Base-by-base conservation (phyloP, 2,113 vertebrate species). In the Bos javanicus region DNA sequence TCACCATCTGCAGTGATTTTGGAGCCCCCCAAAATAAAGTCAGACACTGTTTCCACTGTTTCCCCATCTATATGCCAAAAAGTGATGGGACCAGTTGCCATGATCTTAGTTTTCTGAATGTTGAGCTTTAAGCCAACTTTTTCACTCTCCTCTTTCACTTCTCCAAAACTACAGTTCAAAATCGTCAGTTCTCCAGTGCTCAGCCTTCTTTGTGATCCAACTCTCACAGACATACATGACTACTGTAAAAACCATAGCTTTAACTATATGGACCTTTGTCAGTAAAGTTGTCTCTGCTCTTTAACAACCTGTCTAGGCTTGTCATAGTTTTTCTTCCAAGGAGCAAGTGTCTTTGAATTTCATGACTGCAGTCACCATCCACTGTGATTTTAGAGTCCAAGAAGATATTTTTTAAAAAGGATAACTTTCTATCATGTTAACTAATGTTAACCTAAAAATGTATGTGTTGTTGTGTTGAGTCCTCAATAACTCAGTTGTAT, bases 41-140 rank as follows among this genome's bases (percentile, higher is more conserved):
- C 62, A 4, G 62, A 1, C 33, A n/a, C 33, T 67, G 30, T 64
- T 64, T 64, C 7, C 30, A 64, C 17, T 56, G 33, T 67, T 67
- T 67, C 33, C 33, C 62, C 33, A 67, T 67, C 62, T 67, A n/a
- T n/a, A n/a, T 67, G 3, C 62, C 62, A n/a, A 19, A 3, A 67
- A n/a, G 33, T 2, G 2, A n/a, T n/a, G 33, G 33, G 62, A 17
- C 30, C 7, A 0, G 62, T 9, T 19, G 33, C 62, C 62, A 19
- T 67, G 16, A 67, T 67, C 16, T 67, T 67, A 4, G 4, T 10
- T 67, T n/a, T n/a, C 33, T 67, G 64, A 67, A n/a, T 67, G 64
- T 9, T 67, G 33, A 67, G 64, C 16, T 67, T 67, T n/a, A 67
- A 19, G 33, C 33, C 16, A 10, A n/a, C 16, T 19, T 67, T 67